Base-by-base conservation (phyloP, 2,797 vertebrate species). In the Eulemur albifrons region DNA sequence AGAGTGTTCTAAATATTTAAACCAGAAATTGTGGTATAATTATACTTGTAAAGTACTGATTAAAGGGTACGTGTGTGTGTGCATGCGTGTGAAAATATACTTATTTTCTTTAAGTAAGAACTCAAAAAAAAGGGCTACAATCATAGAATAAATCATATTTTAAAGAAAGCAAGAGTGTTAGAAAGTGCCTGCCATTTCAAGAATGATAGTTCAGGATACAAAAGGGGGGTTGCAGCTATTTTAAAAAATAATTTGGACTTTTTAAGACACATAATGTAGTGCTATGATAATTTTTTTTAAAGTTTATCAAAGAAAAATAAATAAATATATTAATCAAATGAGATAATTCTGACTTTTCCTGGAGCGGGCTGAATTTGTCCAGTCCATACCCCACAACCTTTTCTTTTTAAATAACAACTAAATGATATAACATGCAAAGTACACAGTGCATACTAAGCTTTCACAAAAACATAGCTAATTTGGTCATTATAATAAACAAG, bases 381-480 rank as follows among this genome's bases (percentile, higher is more conserved):
- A 30, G 15, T 7, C 11, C 11, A 40, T 7, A 18, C 21, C 1
- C 0, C 5, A 23, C 25, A 77, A 81, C 0, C 1, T 38, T 81
- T 92, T 63, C 35, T 82, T 88, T 93, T 84, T 9, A 85, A 87
- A 61, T 79, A 86, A 84, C 25, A 88, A 84, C 89, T 70, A 94
- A 84, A 52, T 86, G 43, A 73, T 40, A 72, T 21, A 59, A 84
- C 15, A 61, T 38, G 6, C 35, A 72, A 80, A 94, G 30, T 61
- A 35, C 2, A 54, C 69, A 38, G 15, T 48, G 3, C 5, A 15
- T 35, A 77, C 3, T 25, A 83, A 89, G 4, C 9, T 13, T 93
- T 94, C 38, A 88, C 52, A 45, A 63, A 90, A 61, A 54, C 14
- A 61, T 4, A 80, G n/a, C 8, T 90, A 67, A 83, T 81, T 76